Conservation (phyloP, 2,113 vertebrate genomes). For the Perccottus glenii region DNA sequence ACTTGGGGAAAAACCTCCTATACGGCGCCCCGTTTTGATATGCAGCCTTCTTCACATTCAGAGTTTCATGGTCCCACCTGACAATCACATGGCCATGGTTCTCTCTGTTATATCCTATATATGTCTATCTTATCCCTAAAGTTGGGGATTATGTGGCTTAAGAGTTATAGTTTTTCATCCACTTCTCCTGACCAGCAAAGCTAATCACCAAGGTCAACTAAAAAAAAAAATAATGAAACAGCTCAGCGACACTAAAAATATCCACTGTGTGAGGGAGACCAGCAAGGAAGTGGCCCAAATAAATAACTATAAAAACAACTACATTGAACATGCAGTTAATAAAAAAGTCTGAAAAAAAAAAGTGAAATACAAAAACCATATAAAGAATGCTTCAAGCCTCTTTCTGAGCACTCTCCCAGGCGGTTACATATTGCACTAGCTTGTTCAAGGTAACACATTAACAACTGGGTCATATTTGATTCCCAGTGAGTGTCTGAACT, state of each 20-base stretch:
- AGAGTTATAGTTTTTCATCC: slow-evolving; percentile 38
- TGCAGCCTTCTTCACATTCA: slow-evolving; percentile 39
- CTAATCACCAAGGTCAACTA: slow-evolving; percentile 66
- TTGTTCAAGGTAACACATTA: slow-evolving; percentile 41
- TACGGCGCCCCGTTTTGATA: slow-evolving; percentile 26
- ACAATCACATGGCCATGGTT: slow-evolving; percentile 21
- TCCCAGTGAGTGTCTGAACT: slow-evolving; percentile 38
- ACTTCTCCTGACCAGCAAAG: slow-evolving; percentile 55
- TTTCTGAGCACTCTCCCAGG: slow-evolving; percentile 19
- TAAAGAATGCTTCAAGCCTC: background rate
- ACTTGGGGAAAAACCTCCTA: slow-evolving; percentile 22
- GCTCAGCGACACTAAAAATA: slow-evolving; percentile 37
- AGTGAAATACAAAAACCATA: background rate
- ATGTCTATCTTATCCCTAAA: slow-evolving; percentile 35
- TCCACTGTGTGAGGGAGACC: slow-evolving; percentile 34
- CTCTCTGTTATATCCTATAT: slow-evolving; percentile 34
- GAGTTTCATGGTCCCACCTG: slow-evolving; percentile 37
- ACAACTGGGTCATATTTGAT: slow-evolving; percentile 50
- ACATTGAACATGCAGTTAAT: too few relatives aligned
- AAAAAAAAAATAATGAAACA: slow-evolving; percentile 55
- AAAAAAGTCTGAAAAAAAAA: too few relatives aligned
- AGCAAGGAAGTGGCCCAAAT: background rate
- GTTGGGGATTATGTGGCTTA: slow-evolving; percentile 54
- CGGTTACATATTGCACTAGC: slow-evolving; percentile 38
- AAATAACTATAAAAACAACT: too few relatives aligned